Conservation (phyloP, 64 coral and sea anemone genomes). For the Dendronephthya gigantea region DNA sequence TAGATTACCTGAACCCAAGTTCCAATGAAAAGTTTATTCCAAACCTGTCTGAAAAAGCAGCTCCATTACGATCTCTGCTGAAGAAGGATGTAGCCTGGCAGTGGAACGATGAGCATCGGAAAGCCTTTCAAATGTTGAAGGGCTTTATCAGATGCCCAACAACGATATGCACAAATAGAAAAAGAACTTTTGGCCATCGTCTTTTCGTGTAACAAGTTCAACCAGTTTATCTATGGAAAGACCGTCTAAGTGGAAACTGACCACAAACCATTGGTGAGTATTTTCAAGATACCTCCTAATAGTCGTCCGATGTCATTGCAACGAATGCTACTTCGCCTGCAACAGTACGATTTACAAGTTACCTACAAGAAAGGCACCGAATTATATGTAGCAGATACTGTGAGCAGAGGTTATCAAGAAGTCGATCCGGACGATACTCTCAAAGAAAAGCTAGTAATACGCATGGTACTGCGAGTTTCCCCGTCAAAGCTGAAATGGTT, state of each 20-base stretch:
- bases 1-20: not conserved
- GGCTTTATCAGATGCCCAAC: not conserved
- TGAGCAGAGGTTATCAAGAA: not conserved
- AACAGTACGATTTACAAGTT: not conserved
- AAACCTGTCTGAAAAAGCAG: not conserved
- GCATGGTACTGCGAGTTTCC: not conserved
- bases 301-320: not conserved
- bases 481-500: not conserved
- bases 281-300: not conserved
- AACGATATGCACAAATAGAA: not conserved
- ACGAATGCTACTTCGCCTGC: not conserved
- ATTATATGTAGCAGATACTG: not conserved
- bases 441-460: not conserved
- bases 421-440: not conserved
- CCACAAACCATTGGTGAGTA: not conserved
- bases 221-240: not conserved
- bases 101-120: not conserved
- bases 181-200: not conserved
- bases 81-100: not conserved
- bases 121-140: not conserved
- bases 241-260: not conserved
- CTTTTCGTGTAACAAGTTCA: not conserved
- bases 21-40: not conserved
- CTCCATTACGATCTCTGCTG: not conserved
- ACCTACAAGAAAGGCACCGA: not conserved